Percentiles rank a stretch among this genome's conserved stretches.
These are phyloP conservation scores for Oscheius sp. DNA, from an alignment of 2,888 invertebrate genomes.

Conservation along the genomic window DNA sequence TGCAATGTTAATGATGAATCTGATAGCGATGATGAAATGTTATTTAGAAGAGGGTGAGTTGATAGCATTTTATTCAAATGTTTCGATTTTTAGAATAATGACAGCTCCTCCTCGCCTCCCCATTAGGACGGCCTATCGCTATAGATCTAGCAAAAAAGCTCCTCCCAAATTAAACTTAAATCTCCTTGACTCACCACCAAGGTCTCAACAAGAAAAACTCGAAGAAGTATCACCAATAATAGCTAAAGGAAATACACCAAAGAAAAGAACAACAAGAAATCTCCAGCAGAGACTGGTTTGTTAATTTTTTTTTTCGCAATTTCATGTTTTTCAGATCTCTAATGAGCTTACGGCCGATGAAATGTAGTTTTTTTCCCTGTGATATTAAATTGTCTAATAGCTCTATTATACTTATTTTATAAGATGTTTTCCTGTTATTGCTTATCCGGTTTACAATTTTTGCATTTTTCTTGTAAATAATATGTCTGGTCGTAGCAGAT, in stretches of 20 bases:
- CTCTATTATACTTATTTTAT: too few relatives aligned
- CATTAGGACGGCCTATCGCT: background rate
- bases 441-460: too few relatives aligned
- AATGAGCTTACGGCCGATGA: slow-evolving; percentile 14
- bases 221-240: background rate
- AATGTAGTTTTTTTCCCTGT: too few relatives aligned
- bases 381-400: too few relatives aligned
- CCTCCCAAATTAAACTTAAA: slow-evolving; percentile 14
- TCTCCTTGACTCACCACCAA: slow-evolving; percentile 14
- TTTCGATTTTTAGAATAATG: slow-evolving; percentile 6
- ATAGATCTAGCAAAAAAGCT: background rate
- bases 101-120: slow-evolving; percentile 12
- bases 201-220: background rate
- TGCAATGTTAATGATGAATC: background rate
- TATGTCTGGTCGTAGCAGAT: too few relatives aligned
- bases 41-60: slow-evolving; percentile 4
- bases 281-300: slow-evolving; percentile 2
- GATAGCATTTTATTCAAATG: background rate
- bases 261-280: background rate
- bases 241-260: background rate
- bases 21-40: slow-evolving; percentile 10
- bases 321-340: background rate
- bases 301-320: background rate
- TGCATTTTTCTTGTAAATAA: too few relatives aligned
- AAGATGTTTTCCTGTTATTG: too few relatives aligned